phyloP scores from a whole-genome alignment of 1,140 invertebrate genomes.

The Drosophila pseudoananassae region DNA sequence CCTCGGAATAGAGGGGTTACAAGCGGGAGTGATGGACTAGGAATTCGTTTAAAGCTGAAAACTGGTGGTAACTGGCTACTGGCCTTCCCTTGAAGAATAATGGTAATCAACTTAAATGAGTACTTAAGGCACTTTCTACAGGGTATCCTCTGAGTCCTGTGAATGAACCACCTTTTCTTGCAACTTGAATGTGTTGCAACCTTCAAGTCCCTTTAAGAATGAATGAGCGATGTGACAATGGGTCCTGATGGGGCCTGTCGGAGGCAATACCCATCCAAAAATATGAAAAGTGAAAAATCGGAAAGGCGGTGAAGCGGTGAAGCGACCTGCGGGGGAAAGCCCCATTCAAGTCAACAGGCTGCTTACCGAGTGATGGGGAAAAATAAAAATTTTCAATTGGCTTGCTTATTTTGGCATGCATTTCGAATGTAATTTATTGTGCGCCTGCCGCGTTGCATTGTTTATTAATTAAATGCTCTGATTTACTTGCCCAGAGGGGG shows the following conservation, averaged over 20 bases:
- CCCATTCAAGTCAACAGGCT: constrained; percentile 8
- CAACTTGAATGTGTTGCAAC: background rate
- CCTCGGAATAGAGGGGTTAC: background rate
- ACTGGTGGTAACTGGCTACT: too few species aligned
- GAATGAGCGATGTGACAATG: constrained; percentile 29
- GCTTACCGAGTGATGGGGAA: background rate
- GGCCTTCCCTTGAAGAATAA: background rate
- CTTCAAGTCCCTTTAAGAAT: background rate
- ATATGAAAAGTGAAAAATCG: background rate
- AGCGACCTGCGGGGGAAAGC: background rate
- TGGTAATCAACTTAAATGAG: too few species aligned
- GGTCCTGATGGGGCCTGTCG: constrained; percentile 8
- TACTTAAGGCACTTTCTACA: background rate
- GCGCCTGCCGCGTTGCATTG: constrained; percentile 22
- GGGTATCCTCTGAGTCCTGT: background rate
- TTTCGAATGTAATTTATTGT: constrained; percentile 46
- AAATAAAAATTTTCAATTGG: constrained; percentile 16
- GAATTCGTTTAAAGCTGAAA: too few species aligned
- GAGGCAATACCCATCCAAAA: constrained; percentile 2
- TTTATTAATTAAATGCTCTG: constrained; percentile 48
- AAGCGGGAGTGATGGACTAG: background rate
- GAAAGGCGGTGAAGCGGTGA: background rate
- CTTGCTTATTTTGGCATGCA: constrained; percentile 37
- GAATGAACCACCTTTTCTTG: background rate
- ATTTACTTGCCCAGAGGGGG: constrained; percentile 31